Evolutionary conservation across 2,888 invertebrate species (phyloP), one percentile per base, ranked within the genome.

Genomic region (Rhaphigaster nebulosa): DNA sequence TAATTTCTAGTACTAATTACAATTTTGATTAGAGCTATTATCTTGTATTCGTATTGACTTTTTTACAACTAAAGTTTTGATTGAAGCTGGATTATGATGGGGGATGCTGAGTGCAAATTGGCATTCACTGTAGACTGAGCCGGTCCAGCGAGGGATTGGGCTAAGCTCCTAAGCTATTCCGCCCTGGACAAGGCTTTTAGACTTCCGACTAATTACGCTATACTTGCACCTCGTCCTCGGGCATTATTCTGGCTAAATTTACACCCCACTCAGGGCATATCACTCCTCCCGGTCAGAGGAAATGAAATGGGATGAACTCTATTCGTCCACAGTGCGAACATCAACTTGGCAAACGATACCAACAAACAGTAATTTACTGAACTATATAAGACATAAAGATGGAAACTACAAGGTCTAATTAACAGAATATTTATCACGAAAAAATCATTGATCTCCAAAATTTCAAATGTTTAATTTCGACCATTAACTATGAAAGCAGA

Each of bases 111-210:
- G 65, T 1, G 56, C 1, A n/a, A 60, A 60, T 60, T 5, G 56
- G 26, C 26, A 60, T n/a, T n/a, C 26, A n/a, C 8, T n/a, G 56
- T 29, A 29, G 65, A 29, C 65, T 29, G 15, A 65, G 65, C 29
- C 29, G 15, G 65, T 0, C 29, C 65, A 3, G 65, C 0, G 15
- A 65, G 65, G 65, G 80, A 80, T 80, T 26, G 80, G 23, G 80
- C 23, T 41, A 41, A 80, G 80, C 80, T 26, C 80, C 80, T 80
- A 80, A 80, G 80, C 80, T 41, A 80, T 80, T 38, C 80, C 80
- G 80, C 38, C 80, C 80, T 80, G 80, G 41, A 41, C 41, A 80
- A 41, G 80, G 80, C 80, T 80, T 80, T 80, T 80, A 80, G 80
- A 38, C 80, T 41, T 41, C 20, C 6, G 26, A 23, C 41, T 80